Evolutionary conservation across 2,113 vertebrate species (phyloP).

Genomic region (Aix galericulata): DNA sequence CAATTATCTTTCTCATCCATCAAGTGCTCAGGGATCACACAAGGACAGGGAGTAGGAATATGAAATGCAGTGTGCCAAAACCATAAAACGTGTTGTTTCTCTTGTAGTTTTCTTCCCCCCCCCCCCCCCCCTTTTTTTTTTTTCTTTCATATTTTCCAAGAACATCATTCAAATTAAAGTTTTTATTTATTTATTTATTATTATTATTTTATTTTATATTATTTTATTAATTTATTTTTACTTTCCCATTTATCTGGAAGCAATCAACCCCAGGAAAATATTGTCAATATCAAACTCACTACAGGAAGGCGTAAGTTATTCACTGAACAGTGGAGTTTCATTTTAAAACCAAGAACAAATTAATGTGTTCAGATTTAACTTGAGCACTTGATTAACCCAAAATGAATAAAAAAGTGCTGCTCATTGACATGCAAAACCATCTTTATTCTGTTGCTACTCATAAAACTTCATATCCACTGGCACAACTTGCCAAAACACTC

Average conservation of each 20-base stretch:
- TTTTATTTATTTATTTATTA: neutral
- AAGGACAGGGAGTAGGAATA: constrained; percentile 50
- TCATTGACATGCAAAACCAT: constrained; percentile 45
- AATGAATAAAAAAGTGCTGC: constrained; percentile 42
- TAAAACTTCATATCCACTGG: constrained; percentile 55
- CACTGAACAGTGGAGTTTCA: neutral
- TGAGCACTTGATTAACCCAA: constrained; percentile 34
- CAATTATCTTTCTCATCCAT: constrained; percentile 68
- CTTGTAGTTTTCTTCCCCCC: neutral
- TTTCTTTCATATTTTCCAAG: neutral
- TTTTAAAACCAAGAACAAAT: constrained; percentile 40
- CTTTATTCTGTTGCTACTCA: constrained; percentile 8
- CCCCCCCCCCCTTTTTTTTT: neutral
- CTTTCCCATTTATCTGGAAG: constrained; percentile 42
- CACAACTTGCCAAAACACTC: constrained; percentile 36
- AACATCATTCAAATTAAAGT: constrained; percentile 11
- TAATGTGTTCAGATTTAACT: neutral
- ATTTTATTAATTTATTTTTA: neutral
- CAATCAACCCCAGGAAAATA: constrained; percentile 45
- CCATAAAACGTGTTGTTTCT: constrained; percentile 4
- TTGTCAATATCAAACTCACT: neutral
- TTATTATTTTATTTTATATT: too few relatives aligned
- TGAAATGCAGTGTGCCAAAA: constrained; percentile 26
- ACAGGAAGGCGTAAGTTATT: neutral
- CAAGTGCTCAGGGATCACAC: constrained; percentile 51